These are phyloP conservation scores for Alentia gelatinosa DNA, from an alignment of 2,888 invertebrate species.

Conservation along the genomic window DNA sequence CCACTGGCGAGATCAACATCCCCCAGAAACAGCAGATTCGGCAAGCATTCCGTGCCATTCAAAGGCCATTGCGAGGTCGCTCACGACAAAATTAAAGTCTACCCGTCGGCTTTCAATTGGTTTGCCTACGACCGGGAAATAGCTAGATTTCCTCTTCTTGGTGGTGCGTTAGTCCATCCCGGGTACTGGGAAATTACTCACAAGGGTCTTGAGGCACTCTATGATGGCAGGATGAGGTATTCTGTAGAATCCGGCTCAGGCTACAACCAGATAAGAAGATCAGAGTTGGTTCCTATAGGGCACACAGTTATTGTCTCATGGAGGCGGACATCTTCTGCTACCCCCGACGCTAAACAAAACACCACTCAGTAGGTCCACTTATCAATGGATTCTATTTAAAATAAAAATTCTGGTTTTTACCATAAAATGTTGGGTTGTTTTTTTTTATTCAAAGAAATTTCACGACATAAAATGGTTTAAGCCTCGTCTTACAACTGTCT, in stretches of 20 bases:
- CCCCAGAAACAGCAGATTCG: neutral
- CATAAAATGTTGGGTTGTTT: neutral
- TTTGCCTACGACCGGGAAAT: neutral
- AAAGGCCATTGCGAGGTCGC: neutral
- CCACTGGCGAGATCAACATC: too few species aligned
- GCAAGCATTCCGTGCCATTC: neutral
- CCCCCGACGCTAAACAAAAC: neutral
- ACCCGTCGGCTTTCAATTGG: neutral
- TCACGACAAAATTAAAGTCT: neutral
- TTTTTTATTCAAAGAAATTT: too few species aligned
- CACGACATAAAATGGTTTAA: too few species aligned
- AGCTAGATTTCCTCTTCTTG: neutral
- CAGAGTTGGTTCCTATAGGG: neutral
- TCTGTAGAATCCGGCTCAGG: too few species aligned
- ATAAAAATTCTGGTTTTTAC: neutral
- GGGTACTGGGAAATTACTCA: neutral
- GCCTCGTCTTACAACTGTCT: too few species aligned
- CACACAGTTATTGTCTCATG: neutral
- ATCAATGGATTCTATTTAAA: neutral
- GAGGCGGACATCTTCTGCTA: neutral
- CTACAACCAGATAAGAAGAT: too few species aligned
- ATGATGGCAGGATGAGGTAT: neutral
- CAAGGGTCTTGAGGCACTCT: neutral
- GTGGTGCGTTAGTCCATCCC: too few species aligned
- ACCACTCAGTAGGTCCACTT: neutral